These are phyloP conservation scores for Cheilosia urbana DNA, from an alignment of 2,888 invertebrate species.

Conservation along the genomic window DNA sequence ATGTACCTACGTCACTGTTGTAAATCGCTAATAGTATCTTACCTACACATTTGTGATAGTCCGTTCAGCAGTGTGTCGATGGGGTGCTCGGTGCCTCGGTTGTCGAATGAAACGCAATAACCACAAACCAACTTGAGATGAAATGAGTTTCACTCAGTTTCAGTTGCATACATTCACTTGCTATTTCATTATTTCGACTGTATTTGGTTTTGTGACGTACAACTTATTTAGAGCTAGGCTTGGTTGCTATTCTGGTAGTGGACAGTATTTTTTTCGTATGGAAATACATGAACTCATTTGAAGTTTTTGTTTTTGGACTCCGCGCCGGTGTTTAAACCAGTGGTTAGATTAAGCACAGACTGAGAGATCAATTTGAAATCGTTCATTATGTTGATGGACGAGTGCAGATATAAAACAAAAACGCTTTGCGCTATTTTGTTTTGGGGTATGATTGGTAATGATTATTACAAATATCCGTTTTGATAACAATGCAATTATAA, in stretches of 20 bases:
- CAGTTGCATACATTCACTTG: constrained; percentile 12
- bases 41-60: constrained; percentile 10
- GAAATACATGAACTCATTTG: background rate
- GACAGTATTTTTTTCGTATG: background rate
- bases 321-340: constrained; percentile 31
- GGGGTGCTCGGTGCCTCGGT: background rate
- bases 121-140: background rate
- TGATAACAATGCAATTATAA: constrained; percentile 43
- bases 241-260: background rate
- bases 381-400: constrained; percentile 10
- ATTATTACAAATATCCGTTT: constrained; percentile 28
- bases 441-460: constrained; percentile 21
- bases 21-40: constrained; percentile 37
- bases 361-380: constrained; percentile 25
- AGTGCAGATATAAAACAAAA: constrained; percentile 24
- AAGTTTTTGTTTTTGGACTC: constrained; percentile 15
- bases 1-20: constrained; percentile 44
- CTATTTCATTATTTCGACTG: background rate
- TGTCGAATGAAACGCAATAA: background rate
- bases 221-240: background rate
- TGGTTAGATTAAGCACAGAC: constrained; percentile 11
- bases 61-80: background rate
- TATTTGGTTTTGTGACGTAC: background rate
- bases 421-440: background rate
- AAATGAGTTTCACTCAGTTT: constrained; percentile 51